Percentiles rank a stretch among this genome's conserved stretches.
phyloP scores from a whole-genome alignment of 2,888 invertebrate genomes.

The Dynastes maya region DNA sequence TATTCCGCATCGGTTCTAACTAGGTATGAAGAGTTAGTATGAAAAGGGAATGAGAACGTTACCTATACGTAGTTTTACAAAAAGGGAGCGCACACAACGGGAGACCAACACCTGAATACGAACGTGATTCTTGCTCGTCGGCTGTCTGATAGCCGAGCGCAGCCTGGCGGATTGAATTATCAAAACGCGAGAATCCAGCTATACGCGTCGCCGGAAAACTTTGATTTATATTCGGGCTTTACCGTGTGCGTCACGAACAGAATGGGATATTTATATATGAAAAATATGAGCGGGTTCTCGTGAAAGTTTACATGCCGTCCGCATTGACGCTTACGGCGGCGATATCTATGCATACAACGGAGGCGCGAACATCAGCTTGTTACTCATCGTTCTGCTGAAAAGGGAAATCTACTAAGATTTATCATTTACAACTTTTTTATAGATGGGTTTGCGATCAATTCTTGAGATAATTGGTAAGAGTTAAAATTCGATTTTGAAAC shows the following conservation, averaged over 20 bases:
- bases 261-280: constrained; percentile 55
- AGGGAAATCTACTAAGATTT: background rate
- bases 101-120: constrained; percentile 60
- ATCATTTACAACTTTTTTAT: too few relatives aligned
- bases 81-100: constrained; percentile 50
- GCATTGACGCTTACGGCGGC: background rate
- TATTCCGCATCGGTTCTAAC: background rate
- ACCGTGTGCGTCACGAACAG: constrained; percentile 51
- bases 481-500: too few relatives aligned
- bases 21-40: background rate
- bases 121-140: constrained; percentile 51
- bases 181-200: constrained; percentile 58
- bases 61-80: background rate
- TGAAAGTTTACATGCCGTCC: background rate
- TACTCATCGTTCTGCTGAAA: background rate
- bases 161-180: constrained; percentile 56
- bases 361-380: constrained; percentile 26
- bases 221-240: constrained; percentile 61
- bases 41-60: background rate
- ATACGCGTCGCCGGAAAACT: constrained; percentile 56
- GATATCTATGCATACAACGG: background rate
- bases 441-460: too few relatives aligned
- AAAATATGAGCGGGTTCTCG: constrained; percentile 46
- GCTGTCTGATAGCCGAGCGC: constrained; percentile 43
- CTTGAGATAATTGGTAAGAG: too few relatives aligned